These are phyloP conservation scores for Oncopodura yosiiana DNA, from an alignment of 1,140 invertebrate species.

Conservation along the genomic window DNA sequence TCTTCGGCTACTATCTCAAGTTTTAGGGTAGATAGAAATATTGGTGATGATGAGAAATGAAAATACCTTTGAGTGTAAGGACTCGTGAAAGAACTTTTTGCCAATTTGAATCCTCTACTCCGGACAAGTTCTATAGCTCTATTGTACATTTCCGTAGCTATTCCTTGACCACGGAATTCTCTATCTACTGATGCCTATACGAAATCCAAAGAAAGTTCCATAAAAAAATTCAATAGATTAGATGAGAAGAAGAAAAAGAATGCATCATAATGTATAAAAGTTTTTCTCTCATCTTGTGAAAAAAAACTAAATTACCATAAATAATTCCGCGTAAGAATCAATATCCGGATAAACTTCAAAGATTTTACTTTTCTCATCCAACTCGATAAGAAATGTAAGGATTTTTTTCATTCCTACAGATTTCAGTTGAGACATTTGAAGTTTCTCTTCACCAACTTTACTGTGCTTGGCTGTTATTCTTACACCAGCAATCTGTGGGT, in stretches of 20 bases:
- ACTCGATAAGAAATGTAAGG: conserved; percentile 16
- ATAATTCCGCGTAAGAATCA: conserved; percentile 23
- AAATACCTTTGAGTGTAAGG: conserved; percentile 22
- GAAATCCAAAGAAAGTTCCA: no score
- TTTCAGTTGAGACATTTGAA: conserved; percentile 15
- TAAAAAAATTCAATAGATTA: no score
- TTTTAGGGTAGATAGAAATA: no score
- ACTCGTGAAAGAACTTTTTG: conserved; percentile 23
- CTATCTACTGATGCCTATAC: conserved; percentile 22
- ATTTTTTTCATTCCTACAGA: conserved; percentile 23
- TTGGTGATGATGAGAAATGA: no score
- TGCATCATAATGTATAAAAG: no score
- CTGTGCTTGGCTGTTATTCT: conserved; percentile 15
- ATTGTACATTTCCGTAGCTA: conserved; percentile 20
- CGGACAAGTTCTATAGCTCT: conserved; percentile 9
- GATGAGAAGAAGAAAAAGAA: no score
- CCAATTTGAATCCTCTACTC: conserved; percentile 15
- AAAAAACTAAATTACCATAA: no score
- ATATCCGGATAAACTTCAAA: conserved; percentile 17
- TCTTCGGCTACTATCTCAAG: no score
- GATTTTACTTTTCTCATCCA: conserved; percentile 15
- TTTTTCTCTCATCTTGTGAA: no score
- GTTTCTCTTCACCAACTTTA: background rate
- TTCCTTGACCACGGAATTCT: conserved; percentile 23
- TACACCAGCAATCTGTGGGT: conserved; percentile 23